Evolutionary conservation across 2,888 invertebrate genomes (phyloP), one percentile per base, ranked within the genome.

Genomic region (Beris morrisii): DNA sequence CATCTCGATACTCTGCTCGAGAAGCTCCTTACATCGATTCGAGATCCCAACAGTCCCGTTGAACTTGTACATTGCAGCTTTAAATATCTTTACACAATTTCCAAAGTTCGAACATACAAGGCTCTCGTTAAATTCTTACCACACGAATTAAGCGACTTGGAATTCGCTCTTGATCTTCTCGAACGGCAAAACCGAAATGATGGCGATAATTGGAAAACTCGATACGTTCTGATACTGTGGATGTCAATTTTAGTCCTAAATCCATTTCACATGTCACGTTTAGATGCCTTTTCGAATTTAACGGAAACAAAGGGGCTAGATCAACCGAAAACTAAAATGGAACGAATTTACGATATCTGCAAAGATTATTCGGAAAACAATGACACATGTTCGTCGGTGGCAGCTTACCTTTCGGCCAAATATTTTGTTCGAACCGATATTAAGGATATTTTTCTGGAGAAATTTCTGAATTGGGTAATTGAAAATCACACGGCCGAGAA

Each of bases 201-300:
- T 76, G 85, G 87, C 52, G 86, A 88, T 67, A 91, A 89, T 64
- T 97, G 97, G 96, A 90, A 94, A 74, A 94, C 93, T n/a, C 82
- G 89, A 71, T 89, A 89, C 77, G 86, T 89, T 63, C 77, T 89
- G 28, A 74, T 89, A 3, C 76, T 89, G 11, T 90, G 89, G 89
- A 82, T 90, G 71, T 97, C 97, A 0, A 97, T 97, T 75, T 89
- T 97, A 69, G 92, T 96, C 0, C 90, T 97, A 77, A 96, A 97
- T 79, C 98, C 98, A 48, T 97, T 98, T 82, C 93, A 95, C 74
- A 88, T 98, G 85, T 88, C 91, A n/a, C 83, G 92, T 9, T 83
- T 95, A 63, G 95, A 95, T 84, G 88, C 88, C 3, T 88, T 87
- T 73, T 84, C 85, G 56, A 82, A 83, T 3, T 80, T 83, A 1